Conservation (phyloP, 2,797 vertebrate species). For the Artibeus jamaicensis region DNA sequence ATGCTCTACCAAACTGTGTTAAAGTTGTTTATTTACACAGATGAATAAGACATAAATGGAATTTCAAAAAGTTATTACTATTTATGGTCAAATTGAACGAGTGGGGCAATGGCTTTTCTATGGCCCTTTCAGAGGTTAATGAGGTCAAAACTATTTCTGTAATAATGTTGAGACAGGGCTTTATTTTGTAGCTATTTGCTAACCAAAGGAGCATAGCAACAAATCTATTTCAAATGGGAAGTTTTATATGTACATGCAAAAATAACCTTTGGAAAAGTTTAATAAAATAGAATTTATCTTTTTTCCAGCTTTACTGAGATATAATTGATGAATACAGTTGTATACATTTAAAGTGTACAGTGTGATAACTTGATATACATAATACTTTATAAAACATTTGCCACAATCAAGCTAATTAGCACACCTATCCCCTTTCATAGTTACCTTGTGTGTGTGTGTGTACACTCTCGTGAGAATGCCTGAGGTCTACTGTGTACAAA, state of each 20-base stretch:
- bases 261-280: background rate
- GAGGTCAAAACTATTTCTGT: background rate
- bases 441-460: background rate
- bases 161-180: background rate
- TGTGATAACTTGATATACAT: background rate
- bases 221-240: background rate
- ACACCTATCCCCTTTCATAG: background rate
- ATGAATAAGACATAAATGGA: background rate
- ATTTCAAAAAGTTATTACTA: background rate
- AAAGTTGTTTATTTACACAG: background rate
- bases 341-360: background rate
- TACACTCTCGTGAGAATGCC: background rate
- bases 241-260: background rate
- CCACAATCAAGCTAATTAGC: background rate
- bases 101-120: background rate
- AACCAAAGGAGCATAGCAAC: background rate
- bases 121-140: background rate
- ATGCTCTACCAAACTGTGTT: background rate
- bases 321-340: background rate
- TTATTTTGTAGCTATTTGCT: background rate
- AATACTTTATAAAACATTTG: background rate
- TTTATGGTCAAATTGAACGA: background rate
- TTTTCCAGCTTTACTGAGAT: background rate
- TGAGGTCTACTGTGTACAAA: background rate
- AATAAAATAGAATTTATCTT: background rate